A percentile compares a stretch with the other conserved stretches of the same genome.
Evolutionary conservation across 1,140 invertebrate species (phyloP).

Genomic region (Rhopalosiphum padi): DNA sequence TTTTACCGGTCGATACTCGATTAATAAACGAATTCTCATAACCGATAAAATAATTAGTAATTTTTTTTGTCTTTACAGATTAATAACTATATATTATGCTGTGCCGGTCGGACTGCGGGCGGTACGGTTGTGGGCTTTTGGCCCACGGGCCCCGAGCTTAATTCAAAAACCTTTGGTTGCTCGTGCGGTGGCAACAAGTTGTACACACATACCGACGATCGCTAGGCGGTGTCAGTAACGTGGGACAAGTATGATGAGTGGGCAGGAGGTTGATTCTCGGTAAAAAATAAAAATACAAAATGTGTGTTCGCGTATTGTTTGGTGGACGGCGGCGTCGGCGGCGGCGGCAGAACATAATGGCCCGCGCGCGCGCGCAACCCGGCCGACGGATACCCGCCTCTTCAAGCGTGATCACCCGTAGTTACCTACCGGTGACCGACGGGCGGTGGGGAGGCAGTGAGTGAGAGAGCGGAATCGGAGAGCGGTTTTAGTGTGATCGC

Average conservation of each 20-base stretch:
- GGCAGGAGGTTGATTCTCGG: background rate
- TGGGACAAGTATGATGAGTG: background rate
- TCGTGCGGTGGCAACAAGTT: background rate
- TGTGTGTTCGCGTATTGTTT: background rate
- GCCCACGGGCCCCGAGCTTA: background rate
- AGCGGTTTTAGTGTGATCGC: slow-evolving; percentile 5
- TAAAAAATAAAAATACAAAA: slow-evolving; percentile 15
- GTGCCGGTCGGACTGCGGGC: too few relatives aligned
- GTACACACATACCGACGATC: background rate
- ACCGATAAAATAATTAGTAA: too few relatives aligned
- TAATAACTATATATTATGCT: too few relatives aligned
- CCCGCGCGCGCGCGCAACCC: background rate
- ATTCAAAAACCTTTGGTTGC: background rate
- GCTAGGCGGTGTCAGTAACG: background rate
- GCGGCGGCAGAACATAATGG: background rate
- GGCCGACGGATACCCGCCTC: background rate
- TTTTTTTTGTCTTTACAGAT: too few relatives aligned
- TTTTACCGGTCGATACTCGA: too few relatives aligned
- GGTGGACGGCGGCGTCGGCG: background rate
- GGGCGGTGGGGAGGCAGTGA: too few relatives aligned
- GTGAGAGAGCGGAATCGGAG: background rate
- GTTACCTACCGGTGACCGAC: background rate
- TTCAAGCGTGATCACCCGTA: background rate
- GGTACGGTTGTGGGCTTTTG: background rate
- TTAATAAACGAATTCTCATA: too few relatives aligned